phyloP scores from a whole-genome alignment of 1,140 invertebrate species.

The Rhopalosiphum maidis region DNA sequence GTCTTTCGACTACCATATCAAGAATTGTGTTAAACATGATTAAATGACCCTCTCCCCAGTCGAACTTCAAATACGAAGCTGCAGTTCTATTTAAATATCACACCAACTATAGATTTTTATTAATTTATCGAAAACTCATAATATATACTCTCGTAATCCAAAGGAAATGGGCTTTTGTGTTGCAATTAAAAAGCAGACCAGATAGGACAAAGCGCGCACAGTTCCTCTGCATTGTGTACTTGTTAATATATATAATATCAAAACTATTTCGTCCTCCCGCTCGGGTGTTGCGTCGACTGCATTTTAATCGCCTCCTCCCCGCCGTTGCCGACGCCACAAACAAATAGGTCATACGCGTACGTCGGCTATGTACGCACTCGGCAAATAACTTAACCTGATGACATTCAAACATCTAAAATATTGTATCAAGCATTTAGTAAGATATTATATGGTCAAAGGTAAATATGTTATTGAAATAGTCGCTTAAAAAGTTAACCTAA shows the following conservation, averaged over 20 bases:
- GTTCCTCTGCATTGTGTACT: conserved; percentile 41
- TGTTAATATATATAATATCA: conserved; percentile 29
- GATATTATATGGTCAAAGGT: not conserved
- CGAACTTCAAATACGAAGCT: not conserved
- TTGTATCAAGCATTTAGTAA: not conserved
- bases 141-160: not conserved
- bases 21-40: not conserved
- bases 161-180: conserved; percentile 47
- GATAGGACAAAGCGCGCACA: not conserved
- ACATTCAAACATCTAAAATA: not conserved
- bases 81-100: not conserved
- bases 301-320: conserved; percentile 11
- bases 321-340: not conserved
- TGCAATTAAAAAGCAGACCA: conserved; percentile 28
- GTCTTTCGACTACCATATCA: not conserved
- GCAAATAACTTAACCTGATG: not conserved
- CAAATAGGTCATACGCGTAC: conserved; percentile 4
- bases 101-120: not conserved
- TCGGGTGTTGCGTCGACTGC: not conserved
- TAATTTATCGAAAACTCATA: not conserved
- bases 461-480: not conserved
- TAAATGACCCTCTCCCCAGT: not conserved
- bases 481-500: not conserved
- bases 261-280: conserved; percentile 10
- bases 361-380: not conserved